Evolutionary conservation across 2,797 vertebrate genomes (phyloP).

Genomic region (Percopsis omiscomaycus): DNA sequence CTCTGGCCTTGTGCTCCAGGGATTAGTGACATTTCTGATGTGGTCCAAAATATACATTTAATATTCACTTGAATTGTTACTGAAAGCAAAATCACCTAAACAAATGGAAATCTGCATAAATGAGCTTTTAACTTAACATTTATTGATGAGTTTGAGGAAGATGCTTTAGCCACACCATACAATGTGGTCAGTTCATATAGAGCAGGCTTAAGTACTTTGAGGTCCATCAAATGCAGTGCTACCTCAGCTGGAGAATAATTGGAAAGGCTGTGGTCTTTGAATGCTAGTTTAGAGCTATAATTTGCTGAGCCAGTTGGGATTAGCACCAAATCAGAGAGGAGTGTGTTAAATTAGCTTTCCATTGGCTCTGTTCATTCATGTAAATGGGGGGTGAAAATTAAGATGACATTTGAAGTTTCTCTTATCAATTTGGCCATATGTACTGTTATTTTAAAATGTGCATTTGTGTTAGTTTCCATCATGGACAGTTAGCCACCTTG

Average conservation of each 20-base stretch:
- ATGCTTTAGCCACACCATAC: too few relatives aligned
- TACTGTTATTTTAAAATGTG: too few relatives aligned
- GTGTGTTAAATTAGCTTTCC: conserved; percentile 5
- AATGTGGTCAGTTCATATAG: too few relatives aligned
- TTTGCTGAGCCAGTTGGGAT: conserved; percentile 29
- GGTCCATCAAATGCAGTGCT: conserved; percentile 27
- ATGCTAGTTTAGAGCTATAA: conserved; percentile 24
- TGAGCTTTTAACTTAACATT: too few relatives aligned
- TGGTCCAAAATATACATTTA: conserved; percentile 10
- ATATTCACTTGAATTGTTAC: background rate
- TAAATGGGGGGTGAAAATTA: background rate
- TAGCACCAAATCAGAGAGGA: conserved; percentile 41
- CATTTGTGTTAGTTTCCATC: too few relatives aligned
- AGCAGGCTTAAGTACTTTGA: too few relatives aligned
- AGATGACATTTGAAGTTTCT: conserved; percentile 4
- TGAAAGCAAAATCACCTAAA: background rate
- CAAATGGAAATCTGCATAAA: background rate
- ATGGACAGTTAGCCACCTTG: too few relatives aligned
- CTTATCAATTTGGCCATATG: background rate
- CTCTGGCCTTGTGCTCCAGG: conserved; percentile 24
- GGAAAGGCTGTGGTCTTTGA: conserved; percentile 18
- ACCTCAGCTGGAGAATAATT: conserved; percentile 1
- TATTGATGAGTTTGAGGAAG: too few relatives aligned
- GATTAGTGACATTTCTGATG: conserved; percentile 46
- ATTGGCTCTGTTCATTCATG: background rate